These are phyloP conservation scores for Harmothoe impar DNA, from an alignment of 2,888 invertebrate species.

Conservation along the genomic window DNA sequence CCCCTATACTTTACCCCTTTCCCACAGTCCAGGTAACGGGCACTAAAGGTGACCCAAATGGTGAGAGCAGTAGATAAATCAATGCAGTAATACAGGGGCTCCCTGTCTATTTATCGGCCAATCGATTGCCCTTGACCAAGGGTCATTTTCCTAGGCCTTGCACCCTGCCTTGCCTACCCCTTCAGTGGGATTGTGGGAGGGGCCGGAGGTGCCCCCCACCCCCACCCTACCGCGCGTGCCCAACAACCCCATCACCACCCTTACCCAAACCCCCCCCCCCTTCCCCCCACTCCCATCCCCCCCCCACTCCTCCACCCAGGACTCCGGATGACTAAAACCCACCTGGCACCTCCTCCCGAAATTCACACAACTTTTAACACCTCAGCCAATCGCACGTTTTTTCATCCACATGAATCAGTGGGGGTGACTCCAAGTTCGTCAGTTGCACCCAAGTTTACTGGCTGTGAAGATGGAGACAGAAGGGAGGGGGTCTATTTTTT, in stretches of 20 bases:
- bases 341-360: not conserved
- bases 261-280: not conserved
- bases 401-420: not conserved
- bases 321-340: slow-evolving; percentile 3
- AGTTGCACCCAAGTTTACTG: not conserved
- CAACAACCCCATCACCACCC: not conserved
- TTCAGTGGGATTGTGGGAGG: slow-evolving; percentile 23
- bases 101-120: slow-evolving; percentile 51
- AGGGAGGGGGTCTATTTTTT: not conserved
- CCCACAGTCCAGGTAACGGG: not conserved
- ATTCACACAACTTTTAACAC: slow-evolving; percentile 20
- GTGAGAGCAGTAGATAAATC: slow-evolving; percentile 41
- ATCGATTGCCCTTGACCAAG: slow-evolving; percentile 61
- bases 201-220: not conserved
- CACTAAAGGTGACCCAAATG: too few relatives aligned
- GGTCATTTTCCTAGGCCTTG: slow-evolving; percentile 30
- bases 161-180: slow-evolving; percentile 29
- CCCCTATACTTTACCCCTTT: too few relatives aligned
- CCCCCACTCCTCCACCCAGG: not conserved
- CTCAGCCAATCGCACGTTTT: not conserved
- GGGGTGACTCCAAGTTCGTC: not conserved
- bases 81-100: slow-evolving; percentile 34
- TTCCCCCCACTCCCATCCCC: not conserved
- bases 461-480: not conserved
- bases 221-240: slow-evolving; percentile 54